Conservation (phyloP, 2,797 vertebrate species). For the Acanthis flammea region DNA sequence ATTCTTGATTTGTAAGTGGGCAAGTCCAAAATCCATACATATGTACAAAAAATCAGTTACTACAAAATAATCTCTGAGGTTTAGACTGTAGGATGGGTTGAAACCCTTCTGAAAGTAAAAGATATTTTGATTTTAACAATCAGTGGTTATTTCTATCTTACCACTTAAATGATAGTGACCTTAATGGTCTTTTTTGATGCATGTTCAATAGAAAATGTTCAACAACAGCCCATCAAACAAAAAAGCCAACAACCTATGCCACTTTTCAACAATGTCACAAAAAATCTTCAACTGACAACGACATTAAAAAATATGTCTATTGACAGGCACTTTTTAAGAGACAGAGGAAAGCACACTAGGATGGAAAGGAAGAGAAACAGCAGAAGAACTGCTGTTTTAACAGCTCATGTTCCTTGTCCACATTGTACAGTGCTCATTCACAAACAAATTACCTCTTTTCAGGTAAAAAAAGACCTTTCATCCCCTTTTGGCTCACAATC, state of each 20-base stretch:
- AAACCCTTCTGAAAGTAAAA: background rate
- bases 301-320: background rate
- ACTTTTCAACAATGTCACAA: background rate
- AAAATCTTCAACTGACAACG: background rate
- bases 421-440: background rate
- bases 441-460: background rate
- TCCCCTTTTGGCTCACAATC: background rate
- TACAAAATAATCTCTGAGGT: background rate
- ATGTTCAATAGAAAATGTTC: background rate
- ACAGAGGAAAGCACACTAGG: background rate
- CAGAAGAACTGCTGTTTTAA: background rate
- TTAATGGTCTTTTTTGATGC: background rate
- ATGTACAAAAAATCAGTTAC: background rate
- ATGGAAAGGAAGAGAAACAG: background rate
- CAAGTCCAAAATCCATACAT: background rate
- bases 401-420: accelerated
- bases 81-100: background rate
- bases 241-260: accelerated
- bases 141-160: background rate
- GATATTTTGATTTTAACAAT: background rate
- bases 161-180: background rate
- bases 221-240: background rate
- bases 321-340: background rate
- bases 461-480: background rate
- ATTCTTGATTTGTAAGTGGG: background rate